Evolutionary conservation across 2,113 vertebrate genomes (phyloP).

Genomic region (Podiceps cristatus): DNA sequence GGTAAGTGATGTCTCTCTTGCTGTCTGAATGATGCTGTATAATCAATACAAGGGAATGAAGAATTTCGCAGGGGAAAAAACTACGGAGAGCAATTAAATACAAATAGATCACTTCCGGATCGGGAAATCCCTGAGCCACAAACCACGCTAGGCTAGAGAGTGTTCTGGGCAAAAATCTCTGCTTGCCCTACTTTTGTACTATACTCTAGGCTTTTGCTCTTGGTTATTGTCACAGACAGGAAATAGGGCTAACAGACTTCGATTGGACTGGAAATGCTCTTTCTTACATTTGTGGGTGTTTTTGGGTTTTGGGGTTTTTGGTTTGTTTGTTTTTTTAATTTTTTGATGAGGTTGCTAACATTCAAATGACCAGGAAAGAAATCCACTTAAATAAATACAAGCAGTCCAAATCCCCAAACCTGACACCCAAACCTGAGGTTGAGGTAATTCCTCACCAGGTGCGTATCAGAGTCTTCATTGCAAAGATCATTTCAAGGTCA

Average conservation of each 20-base stretch:
- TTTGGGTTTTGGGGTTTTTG: background rate
- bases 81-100: background rate
- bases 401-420: background rate
- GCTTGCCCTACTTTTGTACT: background rate
- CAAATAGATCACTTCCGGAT: background rate
- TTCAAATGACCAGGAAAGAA: background rate
- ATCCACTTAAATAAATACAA: background rate
- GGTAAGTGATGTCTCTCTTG: background rate
- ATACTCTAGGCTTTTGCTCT: background rate
- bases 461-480: background rate
- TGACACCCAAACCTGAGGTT: background rate
- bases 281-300: background rate
- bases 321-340: rapidly evolving
- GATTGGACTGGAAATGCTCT: background rate
- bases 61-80: background rate
- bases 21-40: background rate
- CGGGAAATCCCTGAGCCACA: background rate
- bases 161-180: background rate
- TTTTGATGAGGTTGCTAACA: background rate
- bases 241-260: background rate
- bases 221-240: background rate
- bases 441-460: background rate
- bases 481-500: background rate
- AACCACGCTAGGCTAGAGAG: background rate
- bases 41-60: background rate